Percentiles rank a stretch among this genome's conserved stretches.
Conservation (phyloP, 2,797 vertebrate species). For the Eulemur albifrons region DNA sequence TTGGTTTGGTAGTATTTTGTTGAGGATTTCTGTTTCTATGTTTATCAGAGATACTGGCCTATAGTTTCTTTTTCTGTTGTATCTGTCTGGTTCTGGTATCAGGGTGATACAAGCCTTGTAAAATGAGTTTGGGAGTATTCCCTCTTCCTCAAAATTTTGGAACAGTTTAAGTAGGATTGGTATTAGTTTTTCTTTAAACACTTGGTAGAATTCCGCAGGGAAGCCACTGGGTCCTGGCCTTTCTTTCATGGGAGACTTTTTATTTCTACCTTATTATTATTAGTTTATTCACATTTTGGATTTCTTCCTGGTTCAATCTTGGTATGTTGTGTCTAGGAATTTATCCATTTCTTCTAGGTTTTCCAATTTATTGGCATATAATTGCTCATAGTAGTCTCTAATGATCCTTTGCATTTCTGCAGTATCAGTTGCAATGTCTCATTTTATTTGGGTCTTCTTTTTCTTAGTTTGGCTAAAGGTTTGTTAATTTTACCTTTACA, state of each 20-base stretch:
- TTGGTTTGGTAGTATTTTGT: too few relatives aligned
- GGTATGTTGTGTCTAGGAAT: not conserved
- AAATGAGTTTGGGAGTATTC: not conserved
- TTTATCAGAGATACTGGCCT: too few relatives aligned
- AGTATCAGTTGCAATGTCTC: too few relatives aligned
- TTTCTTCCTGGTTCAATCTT: not conserved
- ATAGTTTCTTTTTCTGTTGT: too few relatives aligned
- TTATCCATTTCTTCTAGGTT: not conserved
- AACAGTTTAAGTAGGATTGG: not conserved
- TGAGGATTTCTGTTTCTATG: too few relatives aligned
- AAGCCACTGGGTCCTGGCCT: not conserved
- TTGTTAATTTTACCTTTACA: too few relatives aligned
- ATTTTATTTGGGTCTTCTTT: too few relatives aligned
- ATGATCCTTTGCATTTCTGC: not conserved
- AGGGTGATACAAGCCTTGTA: too few relatives aligned
- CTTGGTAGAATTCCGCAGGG: not conserved
- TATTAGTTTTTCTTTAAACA: not conserved
- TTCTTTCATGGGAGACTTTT: not conserved
- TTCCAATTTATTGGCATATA: not conserved
- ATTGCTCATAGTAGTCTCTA: not conserved
- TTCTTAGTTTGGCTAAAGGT: too few relatives aligned
- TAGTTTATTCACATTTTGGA: not conserved
- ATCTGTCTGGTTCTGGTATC: too few relatives aligned
- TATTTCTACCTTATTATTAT: not conserved
- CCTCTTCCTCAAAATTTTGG: not conserved